phyloP scores from a whole-genome alignment of 92 coral and sea anemone species.

The Heliopora coerulea region DNA sequence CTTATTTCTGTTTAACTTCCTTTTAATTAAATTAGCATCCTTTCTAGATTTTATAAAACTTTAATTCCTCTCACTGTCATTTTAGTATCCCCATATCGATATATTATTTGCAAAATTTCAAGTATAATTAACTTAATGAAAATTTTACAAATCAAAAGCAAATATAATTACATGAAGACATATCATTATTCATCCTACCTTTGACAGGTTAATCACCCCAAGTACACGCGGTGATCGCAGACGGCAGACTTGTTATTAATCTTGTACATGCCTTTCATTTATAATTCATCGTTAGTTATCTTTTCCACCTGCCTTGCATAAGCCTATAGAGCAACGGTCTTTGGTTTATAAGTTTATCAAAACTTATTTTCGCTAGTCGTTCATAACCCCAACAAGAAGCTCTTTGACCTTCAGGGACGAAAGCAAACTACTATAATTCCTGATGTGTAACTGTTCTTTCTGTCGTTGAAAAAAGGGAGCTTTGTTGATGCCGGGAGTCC shows the following conservation, averaged over 20 bases:
- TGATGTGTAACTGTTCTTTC: background rate
- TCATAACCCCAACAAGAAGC: background rate
- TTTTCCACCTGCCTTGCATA: background rate
- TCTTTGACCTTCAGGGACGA: background rate
- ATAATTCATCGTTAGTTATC: background rate
- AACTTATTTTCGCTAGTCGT: background rate
- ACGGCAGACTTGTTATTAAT: background rate
- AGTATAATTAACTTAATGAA: background rate
- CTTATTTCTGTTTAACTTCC: too few species aligned
- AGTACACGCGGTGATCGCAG: background rate
- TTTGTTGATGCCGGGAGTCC: background rate
- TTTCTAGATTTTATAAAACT: too few species aligned
- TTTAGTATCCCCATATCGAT: background rate
- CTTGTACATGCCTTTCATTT: background rate
- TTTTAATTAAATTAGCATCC: too few species aligned
- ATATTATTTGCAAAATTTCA: background rate
- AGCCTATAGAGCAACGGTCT: too few species aligned
- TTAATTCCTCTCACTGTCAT: too few species aligned
- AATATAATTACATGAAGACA: background rate
- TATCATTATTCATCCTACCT: constrained; percentile 11
- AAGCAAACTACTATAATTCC: background rate
- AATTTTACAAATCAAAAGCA: constrained; percentile 13
- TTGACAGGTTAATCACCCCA: constrained; percentile 17
- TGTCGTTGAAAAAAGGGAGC: background rate
- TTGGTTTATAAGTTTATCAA: background rate